phyloP scores from a whole-genome alignment of 2,888 invertebrate species.

The Sipha maydis region DNA sequence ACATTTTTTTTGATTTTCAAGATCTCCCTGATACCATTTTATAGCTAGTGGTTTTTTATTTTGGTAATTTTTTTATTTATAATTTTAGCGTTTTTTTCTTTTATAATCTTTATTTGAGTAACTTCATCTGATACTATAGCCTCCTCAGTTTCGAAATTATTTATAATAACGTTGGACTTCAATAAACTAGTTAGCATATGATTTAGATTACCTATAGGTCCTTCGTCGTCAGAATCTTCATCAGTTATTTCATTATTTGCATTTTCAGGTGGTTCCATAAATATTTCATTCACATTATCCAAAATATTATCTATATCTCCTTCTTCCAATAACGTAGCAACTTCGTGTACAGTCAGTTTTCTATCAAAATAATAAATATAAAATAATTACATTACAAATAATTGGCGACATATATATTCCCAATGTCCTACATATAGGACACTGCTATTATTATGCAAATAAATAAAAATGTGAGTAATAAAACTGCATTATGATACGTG shows the following conservation, averaged over 20 bases:
- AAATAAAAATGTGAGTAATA: no score
- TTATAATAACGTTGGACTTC: neutral
- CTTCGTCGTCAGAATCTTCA: neutral
- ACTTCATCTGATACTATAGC: neutral
- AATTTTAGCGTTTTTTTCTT: neutral
- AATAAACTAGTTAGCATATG: slow-evolving; percentile 14
- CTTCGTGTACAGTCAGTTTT: neutral
- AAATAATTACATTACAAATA: no score
- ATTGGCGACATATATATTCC: no score
- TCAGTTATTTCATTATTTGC: neutral
- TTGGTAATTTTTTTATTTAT: neutral
- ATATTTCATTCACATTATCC: neutral
- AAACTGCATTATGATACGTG: no score
- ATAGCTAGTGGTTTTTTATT: no score
- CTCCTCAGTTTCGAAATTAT: neutral
- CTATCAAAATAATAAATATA: no score
- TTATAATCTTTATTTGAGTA: neutral
- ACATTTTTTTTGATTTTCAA: slow-evolving; percentile 25
- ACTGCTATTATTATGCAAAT: no score
- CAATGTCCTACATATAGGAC: no score
- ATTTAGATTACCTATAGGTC: neutral
- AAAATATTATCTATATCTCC: slow-evolving; percentile 10
- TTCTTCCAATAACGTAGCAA: slow-evolving; percentile 1
- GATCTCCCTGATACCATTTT: slow-evolving; percentile 27
- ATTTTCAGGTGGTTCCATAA: neutral